These are phyloP conservation scores for Epinotia brunnichana DNA, from an alignment of 2,888 invertebrate species.

Conservation along the genomic window DNA sequence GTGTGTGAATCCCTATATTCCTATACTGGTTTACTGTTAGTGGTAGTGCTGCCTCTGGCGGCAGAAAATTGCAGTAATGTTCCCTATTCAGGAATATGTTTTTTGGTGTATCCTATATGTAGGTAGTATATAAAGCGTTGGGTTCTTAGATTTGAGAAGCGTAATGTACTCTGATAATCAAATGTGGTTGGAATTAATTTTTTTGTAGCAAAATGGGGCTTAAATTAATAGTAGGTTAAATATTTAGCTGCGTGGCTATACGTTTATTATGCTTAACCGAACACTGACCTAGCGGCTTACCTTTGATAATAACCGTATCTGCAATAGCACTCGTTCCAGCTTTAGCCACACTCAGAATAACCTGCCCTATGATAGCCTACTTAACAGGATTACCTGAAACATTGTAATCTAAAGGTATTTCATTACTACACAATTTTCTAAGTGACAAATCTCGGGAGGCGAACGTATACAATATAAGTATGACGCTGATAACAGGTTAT, in stretches of 20 bases:
- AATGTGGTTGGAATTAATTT: too few relatives aligned
- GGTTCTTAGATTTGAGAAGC: too few relatives aligned
- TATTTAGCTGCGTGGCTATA: neutral
- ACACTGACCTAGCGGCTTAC: neutral
- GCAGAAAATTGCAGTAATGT: too few relatives aligned
- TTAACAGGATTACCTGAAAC: conserved; percentile 31
- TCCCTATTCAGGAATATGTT: too few relatives aligned
- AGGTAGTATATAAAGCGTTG: too few relatives aligned
- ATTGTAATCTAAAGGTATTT: conserved; percentile 29
- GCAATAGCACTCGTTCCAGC: conserved; percentile 4
- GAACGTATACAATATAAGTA: conserved; percentile 8
- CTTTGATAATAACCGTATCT: conserved; percentile 12
- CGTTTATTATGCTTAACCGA: neutral
- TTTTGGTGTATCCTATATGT: too few relatives aligned
- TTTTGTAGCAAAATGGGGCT: too few relatives aligned
- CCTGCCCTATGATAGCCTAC: conserved; percentile 24
- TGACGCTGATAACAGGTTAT: conserved; percentile 42
- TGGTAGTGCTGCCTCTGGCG: too few relatives aligned
- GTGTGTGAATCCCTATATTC: too few relatives aligned
- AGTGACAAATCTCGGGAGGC: conserved; percentile 32
- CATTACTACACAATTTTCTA: conserved; percentile 31
- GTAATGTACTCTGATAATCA: too few relatives aligned
- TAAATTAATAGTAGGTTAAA: too few relatives aligned
- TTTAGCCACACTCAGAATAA: neutral
- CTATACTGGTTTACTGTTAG: too few relatives aligned